Evolutionary conservation across 2,113 vertebrate species (phyloP).

Genomic region (Aphyosemion australe): DNA sequence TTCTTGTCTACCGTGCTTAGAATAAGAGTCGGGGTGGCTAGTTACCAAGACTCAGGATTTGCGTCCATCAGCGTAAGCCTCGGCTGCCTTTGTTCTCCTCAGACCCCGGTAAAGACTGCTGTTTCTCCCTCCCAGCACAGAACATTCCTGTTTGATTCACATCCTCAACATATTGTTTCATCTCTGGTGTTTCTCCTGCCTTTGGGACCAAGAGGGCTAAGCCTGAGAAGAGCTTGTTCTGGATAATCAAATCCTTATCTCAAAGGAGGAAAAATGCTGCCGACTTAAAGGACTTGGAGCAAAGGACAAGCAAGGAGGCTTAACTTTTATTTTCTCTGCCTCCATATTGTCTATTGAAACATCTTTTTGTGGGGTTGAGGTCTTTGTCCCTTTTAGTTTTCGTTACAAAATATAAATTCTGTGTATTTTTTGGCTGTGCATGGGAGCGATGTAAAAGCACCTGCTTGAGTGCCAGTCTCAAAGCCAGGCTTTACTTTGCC

Average conservation of each 20-base stretch:
- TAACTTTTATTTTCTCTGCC: slow-evolving; percentile 43
- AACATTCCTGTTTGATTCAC: slow-evolving; percentile 50
- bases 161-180: slow-evolving; percentile 53
- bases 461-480: slow-evolving; percentile 46
- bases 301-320: slow-evolving; percentile 51
- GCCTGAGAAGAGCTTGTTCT: slow-evolving; percentile 51
- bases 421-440: slow-evolving; percentile 32
- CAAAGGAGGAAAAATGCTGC: slow-evolving; percentile 33
- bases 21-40: slow-evolving; percentile 53
- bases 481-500: slow-evolving; percentile 33
- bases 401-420: slow-evolving; percentile 32
- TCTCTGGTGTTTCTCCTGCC: slow-evolving; percentile 25
- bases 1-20: slow-evolving; percentile 38
- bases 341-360: slow-evolving; percentile 22
- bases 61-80: slow-evolving; percentile 75
- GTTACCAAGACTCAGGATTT: slow-evolving; percentile 76
- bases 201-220: slow-evolving; percentile 39
- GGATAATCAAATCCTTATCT: slow-evolving; percentile 63
- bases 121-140: slow-evolving; percentile 9
- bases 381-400: slow-evolving; percentile 26
- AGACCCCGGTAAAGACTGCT: slow-evolving; percentile 49
- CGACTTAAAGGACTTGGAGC: slow-evolving; percentile 48
- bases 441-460: slow-evolving; percentile 23
- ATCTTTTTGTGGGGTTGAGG: slow-evolving; percentile 1
- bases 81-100: slow-evolving; percentile 59